Evolutionary conservation across 2,797 vertebrate genomes (phyloP).

Genomic region (Triplophysa yarkandensis): DNA sequence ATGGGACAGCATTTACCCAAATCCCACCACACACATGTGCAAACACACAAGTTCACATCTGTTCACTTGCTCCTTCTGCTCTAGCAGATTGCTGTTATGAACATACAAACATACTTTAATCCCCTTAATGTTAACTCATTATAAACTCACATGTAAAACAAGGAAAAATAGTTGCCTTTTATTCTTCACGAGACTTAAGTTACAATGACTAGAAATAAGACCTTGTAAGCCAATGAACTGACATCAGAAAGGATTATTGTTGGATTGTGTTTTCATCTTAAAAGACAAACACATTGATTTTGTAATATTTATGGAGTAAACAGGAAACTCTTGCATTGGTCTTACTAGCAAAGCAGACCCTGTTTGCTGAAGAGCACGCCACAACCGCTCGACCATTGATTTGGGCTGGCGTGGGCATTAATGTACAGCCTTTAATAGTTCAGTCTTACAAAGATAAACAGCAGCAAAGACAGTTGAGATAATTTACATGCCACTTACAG

Average conservation of each 20-base stretch:
- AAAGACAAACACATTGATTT: constrained; percentile 16
- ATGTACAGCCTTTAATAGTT: constrained; percentile 80
- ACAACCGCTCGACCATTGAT: constrained; percentile 79
- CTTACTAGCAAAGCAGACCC: constrained; percentile 57
- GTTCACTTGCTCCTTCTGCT: constrained; percentile 64
- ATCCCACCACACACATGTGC: constrained; percentile 3
- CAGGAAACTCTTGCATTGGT: neutral
- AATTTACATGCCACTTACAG: constrained; percentile 87
- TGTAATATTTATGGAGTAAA: constrained; percentile 2
- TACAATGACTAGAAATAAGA: neutral
- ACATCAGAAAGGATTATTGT: neutral
- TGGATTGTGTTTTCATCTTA: neutral
- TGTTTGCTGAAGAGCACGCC: constrained; percentile 70
- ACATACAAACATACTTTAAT: constrained; percentile 75
- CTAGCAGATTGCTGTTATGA: constrained; percentile 71
- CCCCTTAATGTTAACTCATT: constrained; percentile 74
- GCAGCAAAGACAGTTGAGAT: constrained; percentile 80
- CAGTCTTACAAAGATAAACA: constrained; percentile 81
- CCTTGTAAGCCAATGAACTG: neutral
- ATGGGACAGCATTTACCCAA: neutral
- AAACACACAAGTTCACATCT: too few species aligned
- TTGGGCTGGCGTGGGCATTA: constrained; percentile 73
- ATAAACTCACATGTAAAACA: constrained; percentile 64
- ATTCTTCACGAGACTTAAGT: neutral
- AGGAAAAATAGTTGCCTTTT: constrained; percentile 49